phyloP scores from a whole-genome alignment of 2,888 invertebrate species.

The Heliconius ethilla region DNA sequence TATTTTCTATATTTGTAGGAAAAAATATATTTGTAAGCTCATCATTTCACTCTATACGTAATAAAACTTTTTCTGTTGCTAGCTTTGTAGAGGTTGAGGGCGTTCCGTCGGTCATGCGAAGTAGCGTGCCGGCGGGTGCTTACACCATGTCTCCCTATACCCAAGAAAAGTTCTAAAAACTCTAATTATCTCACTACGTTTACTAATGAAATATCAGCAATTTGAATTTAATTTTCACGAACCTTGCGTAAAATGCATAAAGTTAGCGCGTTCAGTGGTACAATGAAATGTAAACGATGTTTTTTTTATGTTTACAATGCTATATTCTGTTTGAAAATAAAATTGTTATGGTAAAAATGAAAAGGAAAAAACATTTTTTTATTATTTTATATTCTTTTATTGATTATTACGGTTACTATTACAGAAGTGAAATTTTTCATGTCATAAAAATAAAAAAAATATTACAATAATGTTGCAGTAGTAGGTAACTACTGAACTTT shows the following conservation, averaged over 20 bases:
- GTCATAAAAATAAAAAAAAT: neutral
- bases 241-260: slow-evolving; percentile 26
- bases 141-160: slow-evolving; percentile 57
- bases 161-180: slow-evolving; percentile 58
- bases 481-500: too few relatives aligned
- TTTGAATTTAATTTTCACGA: slow-evolving; percentile 40
- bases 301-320: slow-evolving; percentile 18
- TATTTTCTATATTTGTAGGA: neutral
- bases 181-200: slow-evolving; percentile 55
- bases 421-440: slow-evolving; percentile 1
- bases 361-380: neutral
- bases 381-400: neutral
- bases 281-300: slow-evolving; percentile 22
- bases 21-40: neutral
- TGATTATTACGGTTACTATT: neutral
- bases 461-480: too few relatives aligned
- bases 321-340: slow-evolving; percentile 9
- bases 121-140: slow-evolving; percentile 73
- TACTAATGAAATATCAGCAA: slow-evolving; percentile 47
- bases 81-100: slow-evolving; percentile 51
- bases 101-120: slow-evolving; percentile 63
- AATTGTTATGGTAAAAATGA: neutral
- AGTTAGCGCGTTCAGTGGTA: slow-evolving; percentile 24
- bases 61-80: slow-evolving; percentile 21
- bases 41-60: neutral